Conservation (phyloP, 2,888 invertebrate genomes). For the Eudasyphora cyanicolor region DNA sequence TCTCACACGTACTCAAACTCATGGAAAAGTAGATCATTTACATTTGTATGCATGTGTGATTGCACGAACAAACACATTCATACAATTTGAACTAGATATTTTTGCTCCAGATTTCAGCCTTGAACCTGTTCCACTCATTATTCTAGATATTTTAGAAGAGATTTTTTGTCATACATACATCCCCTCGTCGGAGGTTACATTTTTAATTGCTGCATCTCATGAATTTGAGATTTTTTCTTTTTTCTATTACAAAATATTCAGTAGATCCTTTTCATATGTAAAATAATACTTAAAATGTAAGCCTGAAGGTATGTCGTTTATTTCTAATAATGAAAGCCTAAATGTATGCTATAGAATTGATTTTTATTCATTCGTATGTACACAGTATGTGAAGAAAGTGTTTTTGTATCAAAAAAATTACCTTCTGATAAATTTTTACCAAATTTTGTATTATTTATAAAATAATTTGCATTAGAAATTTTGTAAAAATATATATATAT, state of each 20-base stretch:
- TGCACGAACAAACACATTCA: not conserved
- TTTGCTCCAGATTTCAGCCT: not conserved
- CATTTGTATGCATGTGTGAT: not conserved
- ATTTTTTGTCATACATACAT: not conserved
- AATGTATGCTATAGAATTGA: too few species aligned
- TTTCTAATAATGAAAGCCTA: too few species aligned
- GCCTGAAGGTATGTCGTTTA: not conserved
- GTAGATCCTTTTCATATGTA: not conserved
- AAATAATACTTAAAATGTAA: not conserved
- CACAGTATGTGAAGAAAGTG: too few species aligned
- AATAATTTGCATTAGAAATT: too few species aligned
- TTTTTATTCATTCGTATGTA: too few species aligned
- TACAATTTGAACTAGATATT: not conserved
- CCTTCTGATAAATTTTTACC: too few species aligned
- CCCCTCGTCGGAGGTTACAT: not conserved
- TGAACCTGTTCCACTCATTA: constrained; percentile 19
- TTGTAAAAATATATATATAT: too few species aligned
- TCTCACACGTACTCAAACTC: not conserved
- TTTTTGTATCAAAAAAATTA: too few species aligned
- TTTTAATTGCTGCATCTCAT: not conserved
- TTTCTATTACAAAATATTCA: too few species aligned
- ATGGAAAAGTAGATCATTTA: not conserved
- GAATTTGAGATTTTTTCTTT: not conserved
- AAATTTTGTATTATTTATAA: too few species aligned
- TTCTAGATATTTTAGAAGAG: not conserved